These are phyloP conservation scores for Balaenoptera acutorostrata DNA, from an alignment of 2,113 vertebrate genomes.

Conservation along the genomic window DNA sequence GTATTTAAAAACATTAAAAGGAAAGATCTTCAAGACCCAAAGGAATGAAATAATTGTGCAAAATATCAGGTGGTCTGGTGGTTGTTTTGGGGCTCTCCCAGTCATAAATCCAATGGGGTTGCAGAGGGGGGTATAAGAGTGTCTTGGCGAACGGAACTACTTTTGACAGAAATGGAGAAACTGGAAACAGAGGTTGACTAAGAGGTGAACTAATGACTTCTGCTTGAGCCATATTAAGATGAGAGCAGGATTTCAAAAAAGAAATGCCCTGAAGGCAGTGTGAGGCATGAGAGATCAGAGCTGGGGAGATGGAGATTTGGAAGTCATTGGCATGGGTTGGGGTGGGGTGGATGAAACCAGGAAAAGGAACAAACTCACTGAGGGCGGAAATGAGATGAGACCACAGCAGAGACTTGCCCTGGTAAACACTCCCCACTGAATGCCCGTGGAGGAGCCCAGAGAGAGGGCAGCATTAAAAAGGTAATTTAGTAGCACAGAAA, in stretches of 20 bases:
- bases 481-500: too few relatives aligned
- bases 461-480: background rate
- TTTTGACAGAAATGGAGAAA: background rate
- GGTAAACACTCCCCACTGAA: accelerated
- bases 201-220: background rate
- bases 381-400: background rate
- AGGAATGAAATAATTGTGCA: background rate
- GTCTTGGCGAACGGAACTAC: background rate
- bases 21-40: background rate
- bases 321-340: background rate
- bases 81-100: background rate
- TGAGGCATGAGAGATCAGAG: background rate
- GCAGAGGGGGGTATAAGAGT: background rate
- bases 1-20: background rate
- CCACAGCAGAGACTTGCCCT: background rate
- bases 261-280: background rate
- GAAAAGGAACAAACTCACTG: background rate
- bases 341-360: background rate
- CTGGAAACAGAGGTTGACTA: background rate
- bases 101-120: background rate
- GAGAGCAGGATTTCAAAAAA: background rate
- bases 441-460: background rate
- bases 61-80: background rate
- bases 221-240: background rate
- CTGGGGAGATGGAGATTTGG: background rate